Conservation (phyloP, 2,113 vertebrate genomes). For the Tamias sibiricus region DNA sequence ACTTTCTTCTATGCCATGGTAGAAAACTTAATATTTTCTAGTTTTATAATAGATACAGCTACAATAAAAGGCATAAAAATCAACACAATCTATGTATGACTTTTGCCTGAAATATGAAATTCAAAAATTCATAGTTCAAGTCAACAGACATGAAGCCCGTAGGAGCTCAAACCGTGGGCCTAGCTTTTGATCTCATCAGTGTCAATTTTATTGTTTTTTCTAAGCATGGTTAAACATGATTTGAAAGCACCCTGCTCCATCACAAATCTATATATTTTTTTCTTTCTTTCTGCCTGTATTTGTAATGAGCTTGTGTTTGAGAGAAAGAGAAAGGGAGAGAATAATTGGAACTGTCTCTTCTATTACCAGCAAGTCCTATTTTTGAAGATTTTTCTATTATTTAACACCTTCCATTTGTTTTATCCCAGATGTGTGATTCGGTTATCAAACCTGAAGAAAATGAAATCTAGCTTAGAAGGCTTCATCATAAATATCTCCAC, state of each 20-base stretch:
- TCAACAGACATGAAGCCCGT: background rate
- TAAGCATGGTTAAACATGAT: background rate
- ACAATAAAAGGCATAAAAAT: background rate
- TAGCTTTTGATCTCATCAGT: background rate
- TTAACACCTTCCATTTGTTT: slow-evolving; percentile 71
- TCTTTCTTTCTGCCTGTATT: slow-evolving; percentile 32
- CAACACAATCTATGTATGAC: background rate
- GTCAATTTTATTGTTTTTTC: slow-evolving; percentile 2
- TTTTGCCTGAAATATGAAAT: background rate
- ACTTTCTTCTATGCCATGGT: background rate
- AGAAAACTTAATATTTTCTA: background rate
- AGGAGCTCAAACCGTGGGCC: background rate
- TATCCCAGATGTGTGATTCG: slow-evolving; percentile 57
- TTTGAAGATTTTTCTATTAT: slow-evolving; percentile 68
- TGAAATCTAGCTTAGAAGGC: slow-evolving; percentile 22
- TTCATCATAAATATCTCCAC: background rate
- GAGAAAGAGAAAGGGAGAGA: slow-evolving; percentile 44
- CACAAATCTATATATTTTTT: background rate
- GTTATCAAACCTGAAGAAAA: slow-evolving; percentile 57
- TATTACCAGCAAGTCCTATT: slow-evolving; percentile 38
- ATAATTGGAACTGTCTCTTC: slow-evolving; percentile 65
- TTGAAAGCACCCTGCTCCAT: background rate
- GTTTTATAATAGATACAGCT: background rate
- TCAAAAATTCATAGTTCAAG: background rate
- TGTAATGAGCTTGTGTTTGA: slow-evolving; percentile 38